Evolutionary conservation across 2,888 invertebrate genomes (phyloP).

Genomic region (Epistrophella euchroma): DNA sequence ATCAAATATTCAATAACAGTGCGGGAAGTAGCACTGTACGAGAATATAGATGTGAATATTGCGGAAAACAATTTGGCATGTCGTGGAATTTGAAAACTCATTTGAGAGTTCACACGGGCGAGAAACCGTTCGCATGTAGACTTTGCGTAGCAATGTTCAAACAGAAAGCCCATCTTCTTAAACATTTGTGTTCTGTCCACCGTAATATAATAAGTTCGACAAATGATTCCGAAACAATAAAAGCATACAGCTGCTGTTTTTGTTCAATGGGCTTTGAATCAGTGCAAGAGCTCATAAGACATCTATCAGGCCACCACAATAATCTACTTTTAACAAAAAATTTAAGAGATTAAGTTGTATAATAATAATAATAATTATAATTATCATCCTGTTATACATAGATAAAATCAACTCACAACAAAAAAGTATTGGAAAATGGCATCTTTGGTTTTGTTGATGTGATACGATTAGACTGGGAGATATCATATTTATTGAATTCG

Average conservation of each 20-base stretch:
- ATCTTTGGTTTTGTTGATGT: conserved; percentile 72
- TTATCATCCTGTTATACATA: conserved; percentile 25
- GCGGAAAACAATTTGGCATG: conserved; percentile 96
- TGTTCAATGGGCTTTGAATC: conserved; percentile 94
- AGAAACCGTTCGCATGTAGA: conserved; percentile 95
- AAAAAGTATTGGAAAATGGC: conserved; percentile 69
- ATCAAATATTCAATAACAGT: conserved; percentile 69
- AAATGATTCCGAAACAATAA: conserved; percentile 89
- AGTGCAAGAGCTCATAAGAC: conserved; percentile 93
- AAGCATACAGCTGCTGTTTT: conserved; percentile 94
- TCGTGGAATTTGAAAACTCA: conserved; percentile 96
- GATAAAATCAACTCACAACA: conserved; percentile 51
- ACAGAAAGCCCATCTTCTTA: conserved; percentile 94
- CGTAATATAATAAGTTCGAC: conserved; percentile 91
- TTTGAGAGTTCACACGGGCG: conserved; percentile 93
- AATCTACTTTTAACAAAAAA: conserved; percentile 94
- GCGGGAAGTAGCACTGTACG: conserved; percentile 86
- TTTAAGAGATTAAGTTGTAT: conserved; percentile 87
- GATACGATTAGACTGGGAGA: conserved; percentile 69
- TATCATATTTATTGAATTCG: conserved; percentile 69
- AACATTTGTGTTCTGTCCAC: conserved; percentile 95
- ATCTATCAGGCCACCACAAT: conserved; percentile 94
- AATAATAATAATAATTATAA: not conserved
- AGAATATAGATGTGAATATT: conserved; percentile 94
- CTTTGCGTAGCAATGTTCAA: conserved; percentile 96